Percentiles rank a stretch among this genome's conserved stretches.
Evolutionary conservation across 2,113 vertebrate species (phyloP).

Genomic region (Haemorhous mexicanus): DNA sequence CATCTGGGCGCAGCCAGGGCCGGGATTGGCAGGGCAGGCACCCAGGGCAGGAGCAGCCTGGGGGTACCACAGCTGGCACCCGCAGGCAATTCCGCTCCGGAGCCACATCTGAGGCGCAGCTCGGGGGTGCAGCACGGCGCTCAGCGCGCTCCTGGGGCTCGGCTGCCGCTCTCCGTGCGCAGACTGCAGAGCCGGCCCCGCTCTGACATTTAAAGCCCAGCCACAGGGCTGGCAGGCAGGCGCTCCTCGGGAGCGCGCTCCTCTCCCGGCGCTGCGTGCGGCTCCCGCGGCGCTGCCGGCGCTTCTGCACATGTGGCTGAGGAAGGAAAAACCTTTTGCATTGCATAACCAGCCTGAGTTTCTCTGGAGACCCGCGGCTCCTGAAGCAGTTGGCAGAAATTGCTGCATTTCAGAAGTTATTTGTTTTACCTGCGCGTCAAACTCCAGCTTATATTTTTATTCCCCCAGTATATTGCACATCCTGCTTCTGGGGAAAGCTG

Average conservation of each 20-base stretch:
- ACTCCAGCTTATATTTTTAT: conserved; percentile 35
- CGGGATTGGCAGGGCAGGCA: neutral
- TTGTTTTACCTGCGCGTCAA: conserved; percentile 45
- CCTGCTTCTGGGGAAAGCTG: neutral
- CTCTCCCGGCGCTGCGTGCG: neutral
- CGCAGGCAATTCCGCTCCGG: conserved; percentile 34
- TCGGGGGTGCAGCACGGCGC: neutral
- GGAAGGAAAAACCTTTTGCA: conserved; percentile 46
- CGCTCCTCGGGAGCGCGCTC: neutral
- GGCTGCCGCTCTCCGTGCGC: neutral
- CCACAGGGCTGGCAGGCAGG: neutral
- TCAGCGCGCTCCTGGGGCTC: neutral
- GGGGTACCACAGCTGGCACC: conserved; percentile 61
- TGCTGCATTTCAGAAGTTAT: conserved; percentile 20
- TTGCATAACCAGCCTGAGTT: conserved; percentile 15
- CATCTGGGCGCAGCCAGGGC: neutral
- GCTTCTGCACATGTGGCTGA: conserved; percentile 3
- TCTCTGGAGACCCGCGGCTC: neutral
- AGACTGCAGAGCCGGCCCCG: conserved; percentile 19
- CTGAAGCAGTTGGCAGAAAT: neutral
- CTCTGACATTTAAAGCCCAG: conserved; percentile 64
- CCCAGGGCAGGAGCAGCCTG: conserved; percentile 16
- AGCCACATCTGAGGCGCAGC: neutral
- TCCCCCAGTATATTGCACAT: neutral
- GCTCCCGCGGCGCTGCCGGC: neutral